These are phyloP conservation scores for Crocidura indochinensis DNA, from an alignment of 2,797 vertebrate genomes.

Conservation along the genomic window DNA sequence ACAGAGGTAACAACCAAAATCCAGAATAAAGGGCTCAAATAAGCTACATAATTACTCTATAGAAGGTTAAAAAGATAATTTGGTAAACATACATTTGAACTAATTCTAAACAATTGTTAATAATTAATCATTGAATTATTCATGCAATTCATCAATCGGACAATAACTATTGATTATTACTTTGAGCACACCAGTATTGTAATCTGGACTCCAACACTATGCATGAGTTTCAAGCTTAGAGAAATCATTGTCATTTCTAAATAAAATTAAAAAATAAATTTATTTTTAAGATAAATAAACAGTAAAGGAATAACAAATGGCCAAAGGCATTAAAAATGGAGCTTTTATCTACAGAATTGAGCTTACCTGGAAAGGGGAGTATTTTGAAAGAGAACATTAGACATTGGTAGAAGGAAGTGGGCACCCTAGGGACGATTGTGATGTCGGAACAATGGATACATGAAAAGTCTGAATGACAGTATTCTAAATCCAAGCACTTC, in stretches of 20 bases:
- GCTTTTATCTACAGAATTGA: too few species aligned
- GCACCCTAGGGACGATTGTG: too few species aligned
- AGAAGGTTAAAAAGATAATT: not conserved
- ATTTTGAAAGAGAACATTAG: too few species aligned
- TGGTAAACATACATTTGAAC: conserved; percentile 7
- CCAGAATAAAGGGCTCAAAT: not conserved
- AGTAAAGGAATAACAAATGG: too few species aligned
- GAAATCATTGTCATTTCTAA: not conserved
- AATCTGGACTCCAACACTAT: not conserved
- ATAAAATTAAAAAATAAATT: too few species aligned
- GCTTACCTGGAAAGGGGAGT: too few species aligned
- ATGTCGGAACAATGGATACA: too few species aligned
- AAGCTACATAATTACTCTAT: not conserved
- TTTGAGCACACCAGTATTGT: not conserved
- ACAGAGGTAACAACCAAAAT: not conserved
- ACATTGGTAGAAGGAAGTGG: too few species aligned
- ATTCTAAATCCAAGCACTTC: too few species aligned
- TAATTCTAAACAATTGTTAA: not conserved
- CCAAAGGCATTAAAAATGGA: too few species aligned
- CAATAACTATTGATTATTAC: not conserved
- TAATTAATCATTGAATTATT: conserved; percentile 25
- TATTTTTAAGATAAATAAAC: too few species aligned
- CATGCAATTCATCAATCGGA: not conserved
- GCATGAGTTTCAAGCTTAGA: not conserved
- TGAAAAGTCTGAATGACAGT: too few species aligned